Evolutionary conservation across 2,797 vertebrate species (phyloP).

Genomic region (Threskiornis aethiopicus): DNA sequence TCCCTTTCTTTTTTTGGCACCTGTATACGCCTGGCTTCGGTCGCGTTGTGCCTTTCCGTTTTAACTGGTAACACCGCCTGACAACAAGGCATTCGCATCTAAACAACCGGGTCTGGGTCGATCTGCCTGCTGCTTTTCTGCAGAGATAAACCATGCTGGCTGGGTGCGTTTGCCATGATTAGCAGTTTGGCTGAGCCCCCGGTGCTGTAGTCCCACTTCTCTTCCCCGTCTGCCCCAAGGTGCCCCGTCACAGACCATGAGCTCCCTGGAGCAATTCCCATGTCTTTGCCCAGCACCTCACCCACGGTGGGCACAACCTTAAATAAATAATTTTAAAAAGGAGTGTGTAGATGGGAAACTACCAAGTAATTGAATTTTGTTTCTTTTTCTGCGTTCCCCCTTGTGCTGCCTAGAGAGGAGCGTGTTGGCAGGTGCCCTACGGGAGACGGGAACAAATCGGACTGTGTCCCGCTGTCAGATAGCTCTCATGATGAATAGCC

Average conservation of each 20-base stretch:
- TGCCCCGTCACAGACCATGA: too few species aligned
- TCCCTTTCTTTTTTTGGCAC: neutral
- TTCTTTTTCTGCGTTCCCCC: neutral
- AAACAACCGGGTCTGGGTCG: neutral
- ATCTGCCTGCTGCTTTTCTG: neutral
- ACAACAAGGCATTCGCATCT: neutral
- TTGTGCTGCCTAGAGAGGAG: too few species aligned
- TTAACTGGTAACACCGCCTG: neutral
- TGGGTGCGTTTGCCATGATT: rapidly evolving
- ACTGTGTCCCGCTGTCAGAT: neutral
- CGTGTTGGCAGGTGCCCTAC: neutral
- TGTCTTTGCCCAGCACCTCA: neutral
- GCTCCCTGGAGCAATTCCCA: neutral
- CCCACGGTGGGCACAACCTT: neutral
- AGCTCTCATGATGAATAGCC: neutral
- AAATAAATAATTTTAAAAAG: too few species aligned
- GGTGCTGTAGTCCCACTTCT: neutral
- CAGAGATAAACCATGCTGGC: neutral
- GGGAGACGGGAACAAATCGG: neutral
- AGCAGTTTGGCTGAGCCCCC: neutral
- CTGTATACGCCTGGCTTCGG: neutral
- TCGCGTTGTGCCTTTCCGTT: neutral
- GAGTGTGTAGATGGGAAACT: neutral
- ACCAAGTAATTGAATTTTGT: neutral
- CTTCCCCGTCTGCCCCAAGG: neutral